These are phyloP conservation scores for Chalcis sispes DNA, from an alignment of 2,888 invertebrate genomes.

Conservation along the genomic window DNA sequence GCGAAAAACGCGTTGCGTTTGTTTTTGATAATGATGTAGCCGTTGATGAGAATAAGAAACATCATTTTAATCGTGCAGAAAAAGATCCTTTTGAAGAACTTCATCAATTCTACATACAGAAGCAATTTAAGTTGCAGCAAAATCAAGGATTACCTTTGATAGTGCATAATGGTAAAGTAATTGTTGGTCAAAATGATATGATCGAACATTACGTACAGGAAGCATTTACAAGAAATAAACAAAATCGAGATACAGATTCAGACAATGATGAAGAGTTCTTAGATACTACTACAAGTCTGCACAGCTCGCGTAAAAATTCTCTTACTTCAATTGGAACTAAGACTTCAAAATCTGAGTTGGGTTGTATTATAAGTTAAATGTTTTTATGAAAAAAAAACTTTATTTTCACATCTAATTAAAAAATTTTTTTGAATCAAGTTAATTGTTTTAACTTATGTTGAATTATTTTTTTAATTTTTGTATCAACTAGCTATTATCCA, in stretches of 20 bases:
- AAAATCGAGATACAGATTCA: constrained; percentile 66
- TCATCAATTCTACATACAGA: constrained; percentile 59
- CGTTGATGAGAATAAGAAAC: constrained; percentile 17
- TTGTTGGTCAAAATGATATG: constrained; percentile 65
- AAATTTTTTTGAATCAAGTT: background rate
- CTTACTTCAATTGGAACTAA: constrained; percentile 66
- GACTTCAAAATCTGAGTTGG: constrained; percentile 52
- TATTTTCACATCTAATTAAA: background rate
- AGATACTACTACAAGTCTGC: constrained; percentile 71
- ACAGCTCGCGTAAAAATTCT: constrained; percentile 64
- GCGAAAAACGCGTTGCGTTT: constrained; percentile 59
- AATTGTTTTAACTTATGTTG: constrained; percentile 6
- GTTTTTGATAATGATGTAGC: constrained; percentile 42
- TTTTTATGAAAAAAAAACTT: background rate
- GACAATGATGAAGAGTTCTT: constrained; percentile 73
- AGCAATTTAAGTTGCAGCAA: constrained; percentile 55
- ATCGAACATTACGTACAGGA: constrained; percentile 69
- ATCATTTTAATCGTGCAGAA: constrained; percentile 41
- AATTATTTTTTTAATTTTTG: constrained; percentile 2
- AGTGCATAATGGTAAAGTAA: constrained; percentile 61
- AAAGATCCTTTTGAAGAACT: constrained; percentile 61
- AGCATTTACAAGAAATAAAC: constrained; percentile 52
- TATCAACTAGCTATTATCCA: constrained; percentile 5
- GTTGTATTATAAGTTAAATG: constrained; percentile 51
- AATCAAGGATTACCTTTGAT: constrained; percentile 59